phyloP scores from a whole-genome alignment of 2,888 invertebrate species.

The Operophtera brumata region DNA sequence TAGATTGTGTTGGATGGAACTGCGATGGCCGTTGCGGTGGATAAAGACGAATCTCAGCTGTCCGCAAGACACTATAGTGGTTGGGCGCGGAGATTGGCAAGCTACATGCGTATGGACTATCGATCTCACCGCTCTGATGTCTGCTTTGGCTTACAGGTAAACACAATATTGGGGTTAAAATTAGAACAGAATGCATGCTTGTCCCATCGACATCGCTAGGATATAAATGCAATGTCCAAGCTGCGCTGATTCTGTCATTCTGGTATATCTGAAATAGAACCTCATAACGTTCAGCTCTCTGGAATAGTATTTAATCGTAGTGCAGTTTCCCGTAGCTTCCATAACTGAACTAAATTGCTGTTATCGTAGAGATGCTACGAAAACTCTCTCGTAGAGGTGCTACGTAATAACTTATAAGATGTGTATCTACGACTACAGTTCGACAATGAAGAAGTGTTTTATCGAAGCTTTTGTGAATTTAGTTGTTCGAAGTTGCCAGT shows the following conservation, averaged over 20 bases:
- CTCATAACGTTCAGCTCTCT: no score
- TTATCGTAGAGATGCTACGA: slow-evolving; percentile 4
- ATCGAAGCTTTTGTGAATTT: no score
- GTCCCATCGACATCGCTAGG: neutral
- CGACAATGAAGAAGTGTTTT: no score
- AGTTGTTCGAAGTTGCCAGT: no score
- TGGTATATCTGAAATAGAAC: no score
- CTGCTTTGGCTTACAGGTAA: slow-evolving; percentile 2
- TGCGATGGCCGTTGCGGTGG: slow-evolving; percentile 44
- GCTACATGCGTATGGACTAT: slow-evolving; percentile 1
- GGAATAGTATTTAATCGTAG: no score
- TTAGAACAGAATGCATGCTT: neutral
- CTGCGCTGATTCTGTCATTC: no score
- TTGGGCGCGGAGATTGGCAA: slow-evolving; percentile 20
- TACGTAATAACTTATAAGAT: neutral
- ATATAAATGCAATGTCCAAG: neutral
- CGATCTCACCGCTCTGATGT: slow-evolving; percentile 3
- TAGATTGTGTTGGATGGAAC: slow-evolving; percentile 49
- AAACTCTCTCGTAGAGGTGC: neutral
- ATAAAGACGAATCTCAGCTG: slow-evolving; percentile 54
- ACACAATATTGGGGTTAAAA: neutral
- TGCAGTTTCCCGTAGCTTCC: no score
- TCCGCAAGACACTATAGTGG: slow-evolving; percentile 41
- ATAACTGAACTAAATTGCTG: neutral
- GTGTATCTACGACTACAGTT: neutral